Evolutionary conservation across 2,888 invertebrate genomes (phyloP), one percentile per base, ranked within the genome.

Genomic region (Drepanosiphum platanoidis): DNA sequence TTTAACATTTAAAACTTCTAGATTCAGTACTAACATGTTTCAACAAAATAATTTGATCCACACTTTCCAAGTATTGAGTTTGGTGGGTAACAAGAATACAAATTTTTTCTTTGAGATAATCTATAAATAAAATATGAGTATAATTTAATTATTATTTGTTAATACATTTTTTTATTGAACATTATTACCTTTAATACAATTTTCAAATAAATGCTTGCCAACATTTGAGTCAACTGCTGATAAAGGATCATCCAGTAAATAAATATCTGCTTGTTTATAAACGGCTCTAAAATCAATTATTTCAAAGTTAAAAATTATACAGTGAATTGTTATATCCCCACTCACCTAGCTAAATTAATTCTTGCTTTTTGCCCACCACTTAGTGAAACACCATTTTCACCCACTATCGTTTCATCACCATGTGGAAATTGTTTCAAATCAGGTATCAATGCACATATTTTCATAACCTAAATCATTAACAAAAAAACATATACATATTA

Each of bases 291-390:
- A 86, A 86, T 77, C 34, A 58, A 42, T 8, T 3, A 8, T 32
- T 7, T 32, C 18, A 22, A 58, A 3, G 0, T n/a, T 11, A 39
- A 9, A 8, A 86, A 80, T 9, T 27, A 64, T 34, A 30, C 3
- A 34, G 30, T 77, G 70, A 74, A 34, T 46, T 36, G 81, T 74
- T 30, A 58, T 71, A 86, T 42, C 34, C 74, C 3, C n/a, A 87
- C 8, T 89, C 89, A 88, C 89, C 91, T 89, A 4, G 91, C 91
- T 71, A 92, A 89, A 87, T 91, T 90, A 42, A 92, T 90, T 79
- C 96, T 92, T 0, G 97, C 97, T 86, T 95, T 93, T 90, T 97
- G 97, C 1, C 96, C 95, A 87, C 96, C 96, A 87, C 95, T 95
- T 15, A 97, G 91, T 87, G 94, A 94, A 86, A 95, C 93, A 15